phyloP scores from a whole-genome alignment of 2,797 vertebrate species.

The Clarias fuscus region DNA sequence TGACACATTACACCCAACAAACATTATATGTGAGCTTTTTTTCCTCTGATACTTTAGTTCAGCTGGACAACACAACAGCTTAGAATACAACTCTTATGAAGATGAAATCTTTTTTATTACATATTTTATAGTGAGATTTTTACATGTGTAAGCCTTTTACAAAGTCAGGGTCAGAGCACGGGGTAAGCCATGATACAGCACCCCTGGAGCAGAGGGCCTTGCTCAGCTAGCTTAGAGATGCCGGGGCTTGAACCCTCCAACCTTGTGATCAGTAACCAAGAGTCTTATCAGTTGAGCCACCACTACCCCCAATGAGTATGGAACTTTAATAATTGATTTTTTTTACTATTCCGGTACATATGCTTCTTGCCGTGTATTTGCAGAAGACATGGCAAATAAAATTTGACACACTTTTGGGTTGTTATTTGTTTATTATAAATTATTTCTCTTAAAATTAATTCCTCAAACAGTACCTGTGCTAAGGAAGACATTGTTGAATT shows the following conservation, averaged over 20 bases:
- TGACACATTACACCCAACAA: neutral
- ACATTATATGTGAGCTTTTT: neutral
- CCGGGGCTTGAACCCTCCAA: too few species aligned
- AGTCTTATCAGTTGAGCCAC: too few species aligned
- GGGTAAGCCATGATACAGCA: too few species aligned
- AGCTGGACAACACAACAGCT: neutral
- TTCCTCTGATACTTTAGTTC: neutral
- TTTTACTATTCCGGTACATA: neutral
- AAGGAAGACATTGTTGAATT: neutral
- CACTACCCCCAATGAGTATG: neutral
- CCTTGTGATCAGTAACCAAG: too few species aligned
- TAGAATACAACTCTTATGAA: neutral
- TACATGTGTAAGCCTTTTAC: too few species aligned
- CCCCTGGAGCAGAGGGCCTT: too few species aligned
- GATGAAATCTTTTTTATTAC: too few species aligned
- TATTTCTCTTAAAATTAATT: conserved; percentile 1
- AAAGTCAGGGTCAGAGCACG: too few species aligned
- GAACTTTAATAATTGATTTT: neutral
- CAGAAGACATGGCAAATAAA: conserved; percentile 12
- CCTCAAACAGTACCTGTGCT: neutral
- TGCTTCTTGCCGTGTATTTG: neutral
- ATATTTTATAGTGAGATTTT: too few species aligned
- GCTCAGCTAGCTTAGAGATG: too few species aligned
- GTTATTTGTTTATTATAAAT: conserved; percentile 2
- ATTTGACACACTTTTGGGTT: conserved; percentile 6